Percentiles rank a stretch among this genome's conserved stretches.
phyloP scores from a whole-genome alignment of 1,140 invertebrate species.

The Cotesia glomerata region DNA sequence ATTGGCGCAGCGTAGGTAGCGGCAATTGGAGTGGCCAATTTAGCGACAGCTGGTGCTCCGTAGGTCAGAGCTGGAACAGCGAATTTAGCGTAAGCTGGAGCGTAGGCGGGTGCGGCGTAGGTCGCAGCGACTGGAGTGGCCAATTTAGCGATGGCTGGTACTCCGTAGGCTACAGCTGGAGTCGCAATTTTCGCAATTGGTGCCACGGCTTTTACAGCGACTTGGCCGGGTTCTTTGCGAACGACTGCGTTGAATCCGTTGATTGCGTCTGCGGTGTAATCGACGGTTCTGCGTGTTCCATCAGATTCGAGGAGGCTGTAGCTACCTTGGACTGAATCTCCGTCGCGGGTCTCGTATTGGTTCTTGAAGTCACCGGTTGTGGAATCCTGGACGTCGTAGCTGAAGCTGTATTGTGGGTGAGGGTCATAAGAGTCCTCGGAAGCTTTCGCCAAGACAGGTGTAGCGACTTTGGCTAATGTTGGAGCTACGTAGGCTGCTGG shows the following conservation, averaged over 20 bases:
- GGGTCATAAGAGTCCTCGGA: constrained; percentile 36
- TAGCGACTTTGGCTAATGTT: constrained; percentile 9
- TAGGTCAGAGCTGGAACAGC: constrained; percentile 15
- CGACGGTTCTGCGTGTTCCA: constrained; percentile 62
- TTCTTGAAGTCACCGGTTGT: constrained; percentile 66
- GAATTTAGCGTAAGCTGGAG: constrained; percentile 27
- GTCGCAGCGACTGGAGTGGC: constrained; percentile 28
- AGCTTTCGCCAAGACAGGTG: constrained; percentile 21
- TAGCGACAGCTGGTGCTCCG: constrained; percentile 24
- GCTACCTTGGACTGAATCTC: constrained; percentile 69
- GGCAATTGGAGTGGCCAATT: constrained; percentile 29
- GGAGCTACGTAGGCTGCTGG: constrained; percentile 6
- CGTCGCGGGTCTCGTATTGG: constrained; percentile 66
- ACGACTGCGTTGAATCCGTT: constrained; percentile 62
- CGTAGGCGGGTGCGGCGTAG: constrained; percentile 21
- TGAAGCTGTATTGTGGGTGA: constrained; percentile 41
- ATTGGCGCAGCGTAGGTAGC: constrained; percentile 27
- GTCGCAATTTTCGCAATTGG: constrained; percentile 22
- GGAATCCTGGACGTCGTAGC: constrained; percentile 40
- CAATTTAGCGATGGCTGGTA: constrained; percentile 18
- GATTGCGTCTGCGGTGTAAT: constrained; percentile 60
- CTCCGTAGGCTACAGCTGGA: constrained; percentile 26
- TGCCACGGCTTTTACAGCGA: constrained; percentile 35
- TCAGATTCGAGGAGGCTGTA: constrained; percentile 68
- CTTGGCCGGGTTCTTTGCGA: constrained; percentile 37